A percentile compares a stretch with the other conserved stretches of the same genome.
Evolutionary conservation across 2,113 vertebrate species (phyloP).

Genomic region (Chrysemys picta): DNA sequence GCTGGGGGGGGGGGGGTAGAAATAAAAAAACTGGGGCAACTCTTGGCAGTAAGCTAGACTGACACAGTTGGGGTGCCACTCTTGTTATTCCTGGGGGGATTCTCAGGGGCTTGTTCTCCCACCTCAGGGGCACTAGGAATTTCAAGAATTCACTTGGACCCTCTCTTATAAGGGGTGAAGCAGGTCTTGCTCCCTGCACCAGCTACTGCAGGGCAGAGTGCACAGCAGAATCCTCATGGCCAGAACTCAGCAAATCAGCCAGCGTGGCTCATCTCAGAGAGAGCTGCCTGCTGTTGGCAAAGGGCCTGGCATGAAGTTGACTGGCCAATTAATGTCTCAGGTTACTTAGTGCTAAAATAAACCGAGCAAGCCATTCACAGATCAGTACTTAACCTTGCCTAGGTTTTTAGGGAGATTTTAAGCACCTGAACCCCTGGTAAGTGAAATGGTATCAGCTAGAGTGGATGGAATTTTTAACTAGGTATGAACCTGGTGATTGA

Average conservation of each 20-base stretch:
- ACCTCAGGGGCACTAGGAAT: not conserved
- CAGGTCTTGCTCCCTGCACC: not conserved
- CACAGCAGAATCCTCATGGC: not conserved
- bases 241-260: not conserved
- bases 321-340: not conserved
- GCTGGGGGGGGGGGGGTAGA: not conserved
- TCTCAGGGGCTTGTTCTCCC: not conserved
- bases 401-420: not conserved
- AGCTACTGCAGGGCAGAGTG: not conserved
- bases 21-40: not conserved
- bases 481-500: not conserved
- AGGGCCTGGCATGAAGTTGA: not conserved
- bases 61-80: not conserved
- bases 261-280: not conserved
- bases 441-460: accelerated
- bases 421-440: not conserved
- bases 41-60: not conserved
- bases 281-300: not conserved
- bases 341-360: not conserved
- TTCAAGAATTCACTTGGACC: not conserved
- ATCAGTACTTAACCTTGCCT: not conserved
- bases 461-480: not conserved
- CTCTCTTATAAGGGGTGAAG: not conserved
- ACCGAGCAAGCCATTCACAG: not conserved
- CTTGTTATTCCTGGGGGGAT: not conserved